phyloP scores from a whole-genome alignment of 2,113 vertebrate genomes.

The Trinectes maculatus region DNA sequence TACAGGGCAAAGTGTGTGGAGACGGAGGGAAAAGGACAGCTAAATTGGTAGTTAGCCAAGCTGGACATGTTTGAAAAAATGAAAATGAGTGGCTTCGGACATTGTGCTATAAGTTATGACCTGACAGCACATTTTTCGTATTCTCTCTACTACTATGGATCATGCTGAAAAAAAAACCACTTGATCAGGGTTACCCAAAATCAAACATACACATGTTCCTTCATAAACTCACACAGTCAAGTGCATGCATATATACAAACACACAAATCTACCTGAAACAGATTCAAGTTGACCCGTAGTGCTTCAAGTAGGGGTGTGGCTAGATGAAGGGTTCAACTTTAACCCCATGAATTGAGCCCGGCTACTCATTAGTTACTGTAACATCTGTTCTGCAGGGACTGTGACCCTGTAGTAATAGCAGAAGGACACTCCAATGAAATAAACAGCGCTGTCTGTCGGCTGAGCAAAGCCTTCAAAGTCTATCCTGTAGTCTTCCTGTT shows the following conservation, averaged over 20 bases:
- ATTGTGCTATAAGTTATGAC: conserved; percentile 61
- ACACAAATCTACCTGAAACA: conserved; percentile 34
- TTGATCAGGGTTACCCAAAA: conserved; percentile 62
- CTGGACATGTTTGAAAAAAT: conserved; percentile 68
- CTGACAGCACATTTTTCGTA: conserved; percentile 33
- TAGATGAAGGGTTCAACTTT: conserved; percentile 76
- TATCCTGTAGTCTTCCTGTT: conserved; percentile 35
- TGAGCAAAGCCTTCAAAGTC: conserved; percentile 57
- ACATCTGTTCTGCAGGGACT: conserved; percentile 79
- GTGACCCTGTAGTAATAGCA: conserved; percentile 80
- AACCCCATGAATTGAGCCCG: conserved; percentile 81
- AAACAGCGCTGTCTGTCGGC: conserved; percentile 71
- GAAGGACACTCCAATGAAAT: conserved; percentile 76
- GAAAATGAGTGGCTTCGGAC: conserved; percentile 66
- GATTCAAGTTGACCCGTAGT: conserved; percentile 75
- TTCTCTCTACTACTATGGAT: conserved; percentile 12
- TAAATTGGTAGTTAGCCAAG: conserved; percentile 74
- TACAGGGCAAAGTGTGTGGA: conserved; percentile 64
- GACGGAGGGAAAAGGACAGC: conserved; percentile 54
- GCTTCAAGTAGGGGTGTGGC: conserved; percentile 56
- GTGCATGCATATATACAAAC: background rate
- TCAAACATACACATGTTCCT: conserved; percentile 9
- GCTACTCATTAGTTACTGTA: conserved; percentile 84
- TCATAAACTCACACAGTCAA: background rate
- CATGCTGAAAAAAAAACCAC: conserved; percentile 38